A percentile compares a stretch with the other conserved stretches of the same genome.
Conservation (phyloP, 2,797 vertebrate species). For the Mormyrus proboscirostris region DNA sequence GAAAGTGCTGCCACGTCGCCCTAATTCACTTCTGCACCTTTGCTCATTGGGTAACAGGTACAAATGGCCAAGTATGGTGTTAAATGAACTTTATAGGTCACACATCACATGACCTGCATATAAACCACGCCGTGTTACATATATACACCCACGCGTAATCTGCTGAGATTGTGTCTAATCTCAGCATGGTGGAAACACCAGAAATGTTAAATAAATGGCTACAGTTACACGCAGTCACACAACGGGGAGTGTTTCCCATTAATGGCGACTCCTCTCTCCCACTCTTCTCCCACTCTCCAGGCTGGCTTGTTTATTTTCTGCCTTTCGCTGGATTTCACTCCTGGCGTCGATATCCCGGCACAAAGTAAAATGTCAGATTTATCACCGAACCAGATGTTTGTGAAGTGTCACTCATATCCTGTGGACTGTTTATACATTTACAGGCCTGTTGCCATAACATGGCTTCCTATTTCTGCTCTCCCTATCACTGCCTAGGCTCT, state of each 20-base stretch:
- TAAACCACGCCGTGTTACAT: neutral
- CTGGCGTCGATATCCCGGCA: conserved; percentile 42
- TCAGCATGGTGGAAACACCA: conserved; percentile 5
- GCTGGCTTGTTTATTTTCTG: conserved; percentile 41
- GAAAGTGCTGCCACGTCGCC: neutral
- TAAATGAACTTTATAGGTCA: neutral
- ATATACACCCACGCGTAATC: neutral
- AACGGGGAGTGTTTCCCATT: neutral
- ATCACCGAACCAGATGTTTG: conserved; percentile 72
- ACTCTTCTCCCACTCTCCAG: conserved; percentile 52
- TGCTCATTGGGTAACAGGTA: neutral
- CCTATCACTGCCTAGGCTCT: conserved; percentile 58
- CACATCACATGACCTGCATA: neutral
- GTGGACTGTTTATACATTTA: conserved; percentile 73
- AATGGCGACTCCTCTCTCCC: neutral
- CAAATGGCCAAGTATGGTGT: neutral
- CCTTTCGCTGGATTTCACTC: conserved; percentile 16
- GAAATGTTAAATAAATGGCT: conserved; percentile 13
- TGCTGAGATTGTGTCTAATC: neutral
- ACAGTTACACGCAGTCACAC: neutral
- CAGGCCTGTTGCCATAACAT: conserved; percentile 72
- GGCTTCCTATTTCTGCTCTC: conserved; percentile 50
- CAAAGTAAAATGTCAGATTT: conserved; percentile 54
- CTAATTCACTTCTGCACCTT: neutral
- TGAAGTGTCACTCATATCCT: conserved; percentile 67